These are phyloP conservation scores for Globicephala melas DNA, from an alignment of 2,113 vertebrate genomes.

Conservation along the genomic window DNA sequence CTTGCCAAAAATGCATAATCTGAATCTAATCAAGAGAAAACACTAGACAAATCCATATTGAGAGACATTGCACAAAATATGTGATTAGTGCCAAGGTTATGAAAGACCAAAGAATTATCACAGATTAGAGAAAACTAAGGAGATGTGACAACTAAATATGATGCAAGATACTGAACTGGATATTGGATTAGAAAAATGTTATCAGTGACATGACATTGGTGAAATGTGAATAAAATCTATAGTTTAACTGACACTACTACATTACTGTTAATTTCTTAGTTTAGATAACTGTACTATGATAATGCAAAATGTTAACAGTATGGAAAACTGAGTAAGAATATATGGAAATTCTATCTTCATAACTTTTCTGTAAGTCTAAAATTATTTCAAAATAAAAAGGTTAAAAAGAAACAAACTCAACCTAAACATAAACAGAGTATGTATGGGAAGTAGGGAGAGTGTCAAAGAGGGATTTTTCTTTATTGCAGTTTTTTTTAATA, in stretches of 20 bases:
- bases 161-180: background rate
- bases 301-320: background rate
- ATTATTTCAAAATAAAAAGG: background rate
- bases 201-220: background rate
- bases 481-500: background rate
- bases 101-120: conserved; percentile 6
- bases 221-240: background rate
- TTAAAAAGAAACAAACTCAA: background rate
- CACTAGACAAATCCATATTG: background rate
- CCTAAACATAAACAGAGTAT: background rate
- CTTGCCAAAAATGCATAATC: background rate
- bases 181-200: background rate
- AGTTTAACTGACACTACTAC: background rate
- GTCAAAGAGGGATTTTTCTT: background rate
- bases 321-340: background rate
- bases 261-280: background rate
- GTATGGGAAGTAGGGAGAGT: background rate
- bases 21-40: background rate
- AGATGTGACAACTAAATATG: background rate
- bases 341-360: background rate
- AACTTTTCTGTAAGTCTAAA: background rate
- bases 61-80: background rate
- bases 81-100: background rate
- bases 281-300: background rate
- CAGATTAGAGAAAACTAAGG: background rate